Evolutionary conservation across 2,797 vertebrate species (phyloP), one percentile per base, ranked within the genome.

Genomic region (Poecilia wingei): DNA sequence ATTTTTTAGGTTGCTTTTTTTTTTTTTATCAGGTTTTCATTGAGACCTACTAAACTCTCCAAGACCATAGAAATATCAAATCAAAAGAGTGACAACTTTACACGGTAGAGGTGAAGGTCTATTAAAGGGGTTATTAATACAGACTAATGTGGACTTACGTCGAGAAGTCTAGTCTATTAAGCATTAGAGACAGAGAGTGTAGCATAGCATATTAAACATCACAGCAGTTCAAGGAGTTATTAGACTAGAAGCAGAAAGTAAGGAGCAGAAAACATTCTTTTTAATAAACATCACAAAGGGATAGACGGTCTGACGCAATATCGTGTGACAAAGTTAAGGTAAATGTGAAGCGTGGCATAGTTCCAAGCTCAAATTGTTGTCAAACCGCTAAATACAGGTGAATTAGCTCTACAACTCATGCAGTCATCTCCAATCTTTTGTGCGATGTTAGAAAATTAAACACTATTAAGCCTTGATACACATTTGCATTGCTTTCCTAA

Each of bases 141-240:
- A 79, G 84, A 87, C 90, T 89, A 87, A 86, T 89, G 33, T 92
- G 85, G 83, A 95, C 94, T 94, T 95, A 95, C 93, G 88, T 95
- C 83, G 93, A 91, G 93, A 93, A 90, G 94, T 94, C 94, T 93
- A 93, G 91, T 80, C 94, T 95, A 95, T 93, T 87, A 89, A 83
- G 88, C 78, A 86, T 92, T 91, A 93, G 93, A 94, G 90, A 93
- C 89, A 94, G 91, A 95, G 90, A 95, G 91, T 72, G 92, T 86
- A 86, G 91, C 64, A 93, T 91, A 91, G 81, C 86, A 86, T 86
- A 93, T 94, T 94, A 94, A 93, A 92, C 87, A 91, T 86, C 76
- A 88, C 78, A 92, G 86, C 84, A 90, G 82, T 88, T 89, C 78
- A 87, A 81, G 61, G 72, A 80, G 84, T 88, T 88, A 90, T 92